phyloP scores from a whole-genome alignment of 2,113 vertebrate genomes.

The Eleginops maclovinus region DNA sequence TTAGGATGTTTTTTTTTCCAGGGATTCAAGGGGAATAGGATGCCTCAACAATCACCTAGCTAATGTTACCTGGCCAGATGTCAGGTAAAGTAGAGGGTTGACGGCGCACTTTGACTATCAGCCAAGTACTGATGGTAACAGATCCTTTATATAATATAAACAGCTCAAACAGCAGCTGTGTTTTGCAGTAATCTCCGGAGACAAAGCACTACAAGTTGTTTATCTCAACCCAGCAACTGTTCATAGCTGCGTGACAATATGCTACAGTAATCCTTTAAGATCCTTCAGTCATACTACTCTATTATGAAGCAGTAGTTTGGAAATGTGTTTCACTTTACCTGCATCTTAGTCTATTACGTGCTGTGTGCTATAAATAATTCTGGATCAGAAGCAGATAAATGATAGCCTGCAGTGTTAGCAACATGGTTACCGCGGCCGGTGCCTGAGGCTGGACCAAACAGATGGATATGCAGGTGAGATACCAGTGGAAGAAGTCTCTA shows the following conservation, averaged over 20 bases:
- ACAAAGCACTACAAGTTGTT: slow-evolving; percentile 20
- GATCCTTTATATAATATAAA: slow-evolving; percentile 19
- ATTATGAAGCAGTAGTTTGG: not conserved
- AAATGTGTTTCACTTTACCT: not conserved
- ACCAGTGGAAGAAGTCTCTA: not conserved
- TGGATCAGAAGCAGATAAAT: not conserved
- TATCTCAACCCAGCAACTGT: slow-evolving; percentile 21
- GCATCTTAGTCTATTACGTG: not conserved
- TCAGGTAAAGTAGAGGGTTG: slow-evolving; percentile 7
- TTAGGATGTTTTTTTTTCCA: no score
- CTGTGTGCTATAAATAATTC: not conserved
- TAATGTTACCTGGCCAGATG: not conserved
- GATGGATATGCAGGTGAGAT: slow-evolving; percentile 21
- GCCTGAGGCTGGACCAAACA: slow-evolving; percentile 36
- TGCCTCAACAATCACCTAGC: not conserved
- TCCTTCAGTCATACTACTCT: not conserved
- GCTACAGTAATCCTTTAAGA: slow-evolving; percentile 2
- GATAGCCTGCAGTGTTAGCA: slow-evolving; percentile 19
- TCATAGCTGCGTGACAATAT: slow-evolving; percentile 10
- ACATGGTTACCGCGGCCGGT: not conserved
- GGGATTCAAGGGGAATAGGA: not conserved
- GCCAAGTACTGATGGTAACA: not conserved
- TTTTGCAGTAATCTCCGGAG: slow-evolving; percentile 23
- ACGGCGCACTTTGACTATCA: slow-evolving; percentile 24
- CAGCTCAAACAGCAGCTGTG: not conserved